Base-by-base conservation (phyloP, 2,113 vertebrate genomes). In the Ranitomeya imitator region DNA sequence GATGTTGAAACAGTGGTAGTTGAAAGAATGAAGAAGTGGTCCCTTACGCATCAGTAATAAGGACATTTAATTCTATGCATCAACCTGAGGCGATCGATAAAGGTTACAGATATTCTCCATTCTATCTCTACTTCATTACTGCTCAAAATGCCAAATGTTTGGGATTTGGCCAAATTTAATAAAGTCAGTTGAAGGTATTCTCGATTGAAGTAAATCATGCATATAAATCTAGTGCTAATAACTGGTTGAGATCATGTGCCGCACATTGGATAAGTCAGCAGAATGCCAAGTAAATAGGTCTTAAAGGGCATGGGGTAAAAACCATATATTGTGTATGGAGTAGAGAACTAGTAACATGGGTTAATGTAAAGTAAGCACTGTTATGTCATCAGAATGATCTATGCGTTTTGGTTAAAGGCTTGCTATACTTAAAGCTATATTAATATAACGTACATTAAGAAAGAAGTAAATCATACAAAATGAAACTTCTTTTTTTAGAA, bases 51-150 rank as follows among this genome's bases (percentile, higher is more conserved):
- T 92, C 90, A 92, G 89, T 90, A 90, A 93, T 79, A 88, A 92
- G 92, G 87, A 90, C 45, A 71, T 92, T 92, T 92, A 88, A 91
- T 90, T 91, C 0, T 7, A 83, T 91, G 89, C 91, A 91, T 92
- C 91, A 91, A 93, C 92, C 91, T 91, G 90, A 91, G 78, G 1
- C 2, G 69, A 92, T 91, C 85, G 86, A 90, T 93, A 90, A 90
- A 92, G 85, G 90, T 94, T 93, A 91, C 89, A 94, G 93, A 91
- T 90, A 90, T 90, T 91, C 89, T 3, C 2, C 89, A 77, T 89
- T 89, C 91, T 91, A 85, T 69, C 84, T 90, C 57, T 83, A 82
- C 54, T 87, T 79, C 61, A 87, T 92, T 77, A 85, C 81, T 89
- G 88, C 84, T 93, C 91, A 91, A 90, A 91, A 90, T 92, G 85